Base-by-base conservation (phyloP, 1,140 invertebrate species). In the Octopus bimaculoides region DNA sequence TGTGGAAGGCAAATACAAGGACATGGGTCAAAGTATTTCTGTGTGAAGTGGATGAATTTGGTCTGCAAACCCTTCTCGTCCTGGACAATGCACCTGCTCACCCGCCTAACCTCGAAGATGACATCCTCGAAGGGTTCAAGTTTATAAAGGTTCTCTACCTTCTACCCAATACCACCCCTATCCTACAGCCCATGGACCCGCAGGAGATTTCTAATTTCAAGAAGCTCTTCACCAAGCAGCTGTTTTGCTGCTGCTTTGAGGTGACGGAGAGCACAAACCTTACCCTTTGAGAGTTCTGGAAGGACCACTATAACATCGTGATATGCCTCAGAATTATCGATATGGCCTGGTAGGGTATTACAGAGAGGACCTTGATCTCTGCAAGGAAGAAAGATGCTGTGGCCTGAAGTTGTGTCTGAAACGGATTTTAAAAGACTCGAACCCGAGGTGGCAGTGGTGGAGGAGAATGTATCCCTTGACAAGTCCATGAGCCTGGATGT, bases 261-360 rank as follows among this genome's bases (percentile, higher is more conserved):
- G 61, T 66, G 61, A 66, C 3, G 61, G 61, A 66, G 61, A 66
- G 61, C 61, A 66, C 61, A 66, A 66, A 66, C 61, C 61, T 66
- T 3, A 66, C 61, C n/a, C 61, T 66, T 66, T 3, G 26, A 41
- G 61, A 66, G 3, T 2, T 66, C 61, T 66, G 61, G 61, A 66
- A 66, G 3, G 61, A 66, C 61, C 61, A 66, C 1, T 66, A 66
- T 66, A 66, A 66, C 61, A 66, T 66, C n/a, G 61, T 66, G 61
- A 66, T 66, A 66, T 66, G 61, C 61, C 61, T 66, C 61, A 66
- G 61, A 66, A 66, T 66, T 66, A 66, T 66, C 61, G 61, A 66
- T 66, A 66, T 66, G 61, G 61, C 61, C 3, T 66, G 61, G 61
- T 3, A 66, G 61, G 3, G 61, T 66, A n/a, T 66, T 66, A 66